These are phyloP conservation scores for Abrostola tripartita DNA, from an alignment of 2,888 invertebrate species.

Conservation along the genomic window DNA sequence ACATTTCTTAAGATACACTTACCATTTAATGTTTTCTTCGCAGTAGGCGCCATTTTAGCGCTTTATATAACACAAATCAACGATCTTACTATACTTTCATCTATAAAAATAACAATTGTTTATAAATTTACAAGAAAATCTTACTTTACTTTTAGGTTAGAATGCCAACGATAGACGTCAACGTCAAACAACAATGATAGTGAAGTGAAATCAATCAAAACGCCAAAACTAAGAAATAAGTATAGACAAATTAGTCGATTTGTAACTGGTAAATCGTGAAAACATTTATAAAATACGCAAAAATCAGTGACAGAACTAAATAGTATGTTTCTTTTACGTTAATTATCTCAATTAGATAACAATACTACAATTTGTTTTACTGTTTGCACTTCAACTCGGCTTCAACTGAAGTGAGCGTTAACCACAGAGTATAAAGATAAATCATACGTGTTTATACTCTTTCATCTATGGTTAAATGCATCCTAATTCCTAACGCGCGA, in stretches of 20 bases:
- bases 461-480: too few relatives aligned
- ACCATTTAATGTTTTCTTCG: constrained; percentile 63
- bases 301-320: too few relatives aligned
- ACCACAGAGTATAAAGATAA: too few relatives aligned
- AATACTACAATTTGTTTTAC: too few relatives aligned
- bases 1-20: constrained; percentile 20
- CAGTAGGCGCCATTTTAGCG: constrained; percentile 65
- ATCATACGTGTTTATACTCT: too few relatives aligned
- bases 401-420: too few relatives aligned
- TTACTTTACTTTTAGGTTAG: constrained; percentile 39
- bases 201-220: not conserved
- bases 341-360: too few relatives aligned
- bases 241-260: not conserved
- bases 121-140: constrained; percentile 5
- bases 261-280: too few relatives aligned
- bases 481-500: too few relatives aligned
- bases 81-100: not conserved
- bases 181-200: constrained; percentile 20
- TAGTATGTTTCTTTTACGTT: too few relatives aligned
- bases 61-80: constrained; percentile 3
- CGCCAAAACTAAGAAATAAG: not conserved
- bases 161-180: constrained; percentile 23
- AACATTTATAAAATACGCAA: too few relatives aligned
- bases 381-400: too few relatives aligned
- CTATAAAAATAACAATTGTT: not conserved